phyloP scores from a whole-genome alignment of 2,113 vertebrate species.

The Nerophis ophidion region DNA sequence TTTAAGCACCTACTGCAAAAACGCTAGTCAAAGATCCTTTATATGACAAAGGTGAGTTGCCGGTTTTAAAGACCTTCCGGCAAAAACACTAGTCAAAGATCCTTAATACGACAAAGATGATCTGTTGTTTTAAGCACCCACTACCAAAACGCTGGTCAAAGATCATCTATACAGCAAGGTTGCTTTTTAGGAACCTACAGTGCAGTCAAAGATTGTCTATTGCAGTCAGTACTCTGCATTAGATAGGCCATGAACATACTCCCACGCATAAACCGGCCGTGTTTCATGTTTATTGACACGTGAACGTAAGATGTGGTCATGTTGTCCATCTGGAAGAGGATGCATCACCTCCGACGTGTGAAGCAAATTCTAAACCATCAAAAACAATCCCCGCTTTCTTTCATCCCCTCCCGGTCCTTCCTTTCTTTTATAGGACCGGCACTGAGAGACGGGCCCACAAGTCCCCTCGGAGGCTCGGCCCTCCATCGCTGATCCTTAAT shows the following conservation, averaged over 20 bases:
- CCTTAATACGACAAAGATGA: too few species aligned
- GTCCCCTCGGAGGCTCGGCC: slow-evolving; percentile 29
- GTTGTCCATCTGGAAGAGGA: neutral
- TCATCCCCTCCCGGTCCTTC: slow-evolving; percentile 30
- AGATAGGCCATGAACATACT: too few species aligned
- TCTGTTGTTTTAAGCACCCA: too few species aligned
- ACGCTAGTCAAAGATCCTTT: rapidly evolving
- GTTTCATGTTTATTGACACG: slow-evolving; percentile 19
- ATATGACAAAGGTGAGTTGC: rapidly evolving
- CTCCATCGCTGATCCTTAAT: slow-evolving; percentile 62
- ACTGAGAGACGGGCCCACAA: slow-evolving; percentile 56
- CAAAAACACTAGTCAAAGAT: too few species aligned
- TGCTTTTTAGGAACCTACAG: too few species aligned
- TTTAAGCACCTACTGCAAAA: too few species aligned
- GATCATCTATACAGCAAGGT: too few species aligned
- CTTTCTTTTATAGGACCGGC: slow-evolving; percentile 40
- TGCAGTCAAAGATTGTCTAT: too few species aligned
- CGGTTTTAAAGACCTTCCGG: too few species aligned
- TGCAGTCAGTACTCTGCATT: too few species aligned
- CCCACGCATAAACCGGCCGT: slow-evolving; percentile 1
- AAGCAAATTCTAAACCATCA: slow-evolving; percentile 39
- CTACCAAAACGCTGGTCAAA: too few species aligned
- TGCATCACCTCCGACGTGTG: slow-evolving; percentile 14
- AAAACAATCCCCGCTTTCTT: slow-evolving; percentile 29
- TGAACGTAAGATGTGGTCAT: slow-evolving; percentile 9